Conservation (phyloP, 1,140 invertebrate genomes). For the Zaprionus capensis region DNA sequence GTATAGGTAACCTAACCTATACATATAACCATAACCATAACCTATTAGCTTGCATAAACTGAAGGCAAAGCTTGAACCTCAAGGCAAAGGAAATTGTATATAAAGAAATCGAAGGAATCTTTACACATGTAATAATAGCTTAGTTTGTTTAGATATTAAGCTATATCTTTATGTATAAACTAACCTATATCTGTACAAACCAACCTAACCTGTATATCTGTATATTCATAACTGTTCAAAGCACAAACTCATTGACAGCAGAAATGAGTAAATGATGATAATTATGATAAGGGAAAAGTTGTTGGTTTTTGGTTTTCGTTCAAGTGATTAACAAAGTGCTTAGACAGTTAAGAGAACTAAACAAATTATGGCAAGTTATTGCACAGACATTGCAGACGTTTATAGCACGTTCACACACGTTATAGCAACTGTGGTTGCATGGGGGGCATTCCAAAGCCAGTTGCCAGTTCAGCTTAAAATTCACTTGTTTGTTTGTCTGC, state of each 20-base stretch:
- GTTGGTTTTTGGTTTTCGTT: neutral
- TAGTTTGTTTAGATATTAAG: too few species aligned
- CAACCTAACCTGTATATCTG: too few species aligned
- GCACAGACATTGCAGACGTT: neutral
- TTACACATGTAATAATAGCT: too few species aligned
- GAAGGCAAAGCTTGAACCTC: too few species aligned
- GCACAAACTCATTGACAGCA: neutral
- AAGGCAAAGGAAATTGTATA: too few species aligned
- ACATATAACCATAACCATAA: too few species aligned
- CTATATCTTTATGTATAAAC: too few species aligned
- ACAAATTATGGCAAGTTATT: slow-evolving; percentile 16
- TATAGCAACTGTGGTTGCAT: neutral
- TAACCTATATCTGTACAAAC: too few species aligned
- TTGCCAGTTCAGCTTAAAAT: slow-evolving; percentile 37
- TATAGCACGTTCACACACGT: neutral
- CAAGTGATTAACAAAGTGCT: slow-evolving; percentile 27
- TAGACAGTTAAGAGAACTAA: slow-evolving; percentile 18
- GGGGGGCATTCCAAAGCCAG: neutral
- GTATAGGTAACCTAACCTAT: too few species aligned
- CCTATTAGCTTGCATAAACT: too few species aligned
- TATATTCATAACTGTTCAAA: too few species aligned
- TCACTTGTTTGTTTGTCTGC: slow-evolving; percentile 39
- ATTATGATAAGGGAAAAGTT: neutral
- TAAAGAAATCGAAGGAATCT: too few species aligned
- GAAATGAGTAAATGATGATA: neutral